Evolutionary conservation across 2,113 vertebrate genomes (phyloP).

Genomic region (Baryphthengus martii): DNA sequence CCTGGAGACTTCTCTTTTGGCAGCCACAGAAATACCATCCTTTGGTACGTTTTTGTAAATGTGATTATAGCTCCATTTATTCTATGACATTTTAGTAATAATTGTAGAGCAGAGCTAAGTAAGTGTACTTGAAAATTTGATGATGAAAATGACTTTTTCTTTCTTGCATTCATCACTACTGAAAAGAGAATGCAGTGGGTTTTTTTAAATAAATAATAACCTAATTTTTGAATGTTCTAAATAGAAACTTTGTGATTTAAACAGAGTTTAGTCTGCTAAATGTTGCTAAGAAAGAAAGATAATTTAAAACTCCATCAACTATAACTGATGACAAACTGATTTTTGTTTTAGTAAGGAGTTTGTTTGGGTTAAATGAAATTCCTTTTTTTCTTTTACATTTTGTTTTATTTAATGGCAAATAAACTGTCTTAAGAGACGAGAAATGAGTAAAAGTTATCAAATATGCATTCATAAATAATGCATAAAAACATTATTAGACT

Average conservation of each 20-base stretch:
- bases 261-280: background rate
- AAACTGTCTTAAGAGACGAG: background rate
- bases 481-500: background rate
- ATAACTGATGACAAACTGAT: background rate
- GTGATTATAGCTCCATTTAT: background rate
- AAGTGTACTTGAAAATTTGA: constrained; percentile 14
- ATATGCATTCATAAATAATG: background rate
- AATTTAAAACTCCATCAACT: background rate
- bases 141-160: constrained; percentile 15
- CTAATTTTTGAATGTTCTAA: constrained; percentile 17
- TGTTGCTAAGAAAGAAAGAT: background rate
- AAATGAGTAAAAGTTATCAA: background rate
- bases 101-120: background rate
- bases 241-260: background rate
- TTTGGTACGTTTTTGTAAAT: background rate
- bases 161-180: background rate
- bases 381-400: background rate
- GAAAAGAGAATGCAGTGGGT: background rate
- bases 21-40: background rate
- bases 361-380: background rate
- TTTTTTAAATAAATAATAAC: constrained; percentile 34
- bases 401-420: constrained; percentile 5
- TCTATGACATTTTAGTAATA: background rate
- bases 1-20: background rate
- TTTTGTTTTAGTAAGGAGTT: background rate